Base-by-base conservation (phyloP, 2,113 vertebrate species). In the Helogale parvula region DNA sequence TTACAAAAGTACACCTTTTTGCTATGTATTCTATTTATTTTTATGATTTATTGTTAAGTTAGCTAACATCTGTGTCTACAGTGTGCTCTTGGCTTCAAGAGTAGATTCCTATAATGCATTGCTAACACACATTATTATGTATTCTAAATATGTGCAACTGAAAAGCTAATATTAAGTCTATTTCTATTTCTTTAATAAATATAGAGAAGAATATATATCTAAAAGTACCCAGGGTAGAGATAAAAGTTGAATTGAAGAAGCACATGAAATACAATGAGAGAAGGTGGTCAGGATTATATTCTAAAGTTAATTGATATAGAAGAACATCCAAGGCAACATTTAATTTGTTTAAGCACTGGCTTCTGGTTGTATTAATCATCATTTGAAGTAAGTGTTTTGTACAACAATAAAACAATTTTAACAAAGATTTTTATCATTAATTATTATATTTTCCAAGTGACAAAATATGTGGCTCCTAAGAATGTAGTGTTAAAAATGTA, bases 351-450 rank as follows among this genome's bases (percentile, higher is more conserved):
- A 83, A 94, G 50, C 12, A 66, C 2, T 45, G 57, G 13, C 31
- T 79, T 93, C 68, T 52, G 50, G n/a, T 23, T 83, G 16, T 71
- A 68, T 60, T 83, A 92, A 63, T 25, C n/a, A 86, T 66, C 7
- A 19, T 47, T 47, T 90, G 54, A 93, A 95, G 41, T 89, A 93
- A 83, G 4, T 65, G 4, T 69, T 74, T 54, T 57, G 1, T 38
- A 71, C 1, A 85, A 35, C 16, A 93, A 47, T 14, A 71, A 90
- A 45, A 38, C 0, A 12, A 68, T 47, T 71, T 66, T 60, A 90
- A 86, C n/a, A 83, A 83, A 52, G 9, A 77, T 38, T 89, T 93
- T 92, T 79, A 89, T 95, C 11, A 41, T 76, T 76, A 95, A 93
- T 57, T 74, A 72, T 45, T 94, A n/a, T 81, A 76, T 88, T 76